phyloP scores from a whole-genome alignment of 2,797 vertebrate genomes.

The Trematomus bernacchii region DNA sequence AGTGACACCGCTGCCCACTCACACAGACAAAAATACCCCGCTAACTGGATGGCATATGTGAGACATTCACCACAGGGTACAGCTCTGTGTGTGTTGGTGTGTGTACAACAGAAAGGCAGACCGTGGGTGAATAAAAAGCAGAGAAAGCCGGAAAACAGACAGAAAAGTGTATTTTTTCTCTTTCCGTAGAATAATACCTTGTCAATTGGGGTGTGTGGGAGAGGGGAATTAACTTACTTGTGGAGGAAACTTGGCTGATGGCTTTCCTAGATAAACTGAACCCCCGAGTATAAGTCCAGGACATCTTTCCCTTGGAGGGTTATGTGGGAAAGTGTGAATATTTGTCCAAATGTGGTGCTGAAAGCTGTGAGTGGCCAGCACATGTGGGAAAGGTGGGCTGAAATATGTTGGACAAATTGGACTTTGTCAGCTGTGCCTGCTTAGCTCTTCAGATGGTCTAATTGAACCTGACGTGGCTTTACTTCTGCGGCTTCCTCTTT shows the following conservation, averaged over 20 bases:
- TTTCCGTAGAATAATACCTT: slow-evolving; percentile 56
- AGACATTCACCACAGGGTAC: slow-evolving; percentile 73
- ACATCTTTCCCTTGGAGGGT: slow-evolving; percentile 66
- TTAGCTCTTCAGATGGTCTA: slow-evolving; percentile 71
- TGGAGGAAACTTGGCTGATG: slow-evolving; percentile 64
- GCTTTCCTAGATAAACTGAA: slow-evolving; percentile 68
- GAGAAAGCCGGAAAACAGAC: slow-evolving; percentile 54
- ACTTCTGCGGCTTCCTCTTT: slow-evolving; percentile 77
- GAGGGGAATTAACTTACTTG: slow-evolving; percentile 58
- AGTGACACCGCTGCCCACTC: slow-evolving; percentile 83
- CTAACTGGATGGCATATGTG: slow-evolving; percentile 81
- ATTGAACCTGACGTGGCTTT: slow-evolving; percentile 80
- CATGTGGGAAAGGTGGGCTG: slow-evolving; percentile 79
- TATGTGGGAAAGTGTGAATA: slow-evolving; percentile 68
- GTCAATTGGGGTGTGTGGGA: slow-evolving; percentile 38
- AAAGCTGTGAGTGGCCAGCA: slow-evolving; percentile 66
- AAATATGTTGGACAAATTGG: slow-evolving; percentile 81
- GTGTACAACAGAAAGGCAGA: slow-evolving; percentile 65
- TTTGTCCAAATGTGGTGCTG: slow-evolving; percentile 74
- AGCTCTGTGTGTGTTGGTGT: slow-evolving; percentile 57
- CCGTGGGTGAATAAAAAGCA: slow-evolving; percentile 63
- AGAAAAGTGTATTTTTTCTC: slow-evolving; percentile 30
- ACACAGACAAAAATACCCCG: slow-evolving; percentile 80
- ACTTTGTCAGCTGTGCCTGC: slow-evolving; percentile 72
- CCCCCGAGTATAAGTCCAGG: slow-evolving; percentile 64